A percentile compares a stretch with the other conserved stretches of the same genome.
These are phyloP conservation scores for Coendou prehensilis DNA, from an alignment of 2,797 vertebrate genomes.

Conservation along the genomic window DNA sequence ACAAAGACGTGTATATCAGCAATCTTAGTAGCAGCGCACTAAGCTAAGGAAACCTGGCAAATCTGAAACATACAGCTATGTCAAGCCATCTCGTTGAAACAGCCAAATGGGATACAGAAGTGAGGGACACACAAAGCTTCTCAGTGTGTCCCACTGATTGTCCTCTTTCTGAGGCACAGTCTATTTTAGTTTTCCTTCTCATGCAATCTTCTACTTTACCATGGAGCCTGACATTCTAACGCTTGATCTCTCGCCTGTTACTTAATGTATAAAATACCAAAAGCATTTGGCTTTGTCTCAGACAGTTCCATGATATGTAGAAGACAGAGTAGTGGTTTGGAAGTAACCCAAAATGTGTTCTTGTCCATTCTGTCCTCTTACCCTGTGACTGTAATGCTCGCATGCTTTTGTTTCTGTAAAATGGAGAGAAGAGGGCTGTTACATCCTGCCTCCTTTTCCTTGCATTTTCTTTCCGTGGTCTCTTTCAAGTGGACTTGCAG, in stretches of 20 bases:
- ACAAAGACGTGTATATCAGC: neutral
- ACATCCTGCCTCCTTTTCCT: neutral
- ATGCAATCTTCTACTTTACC: neutral
- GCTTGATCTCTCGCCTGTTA: neutral
- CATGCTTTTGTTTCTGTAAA: neutral
- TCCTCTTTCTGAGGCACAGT: neutral
- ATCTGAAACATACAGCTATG: neutral
- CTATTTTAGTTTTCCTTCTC: constrained; percentile 2
- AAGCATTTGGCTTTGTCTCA: neutral
- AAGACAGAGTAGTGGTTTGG: neutral
- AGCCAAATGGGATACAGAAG: neutral
- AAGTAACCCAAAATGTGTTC: neutral
- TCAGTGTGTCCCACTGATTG: neutral
- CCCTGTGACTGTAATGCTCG: neutral
- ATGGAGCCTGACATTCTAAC: neutral
- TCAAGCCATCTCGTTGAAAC: constrained; percentile 22
- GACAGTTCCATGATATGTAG: neutral
- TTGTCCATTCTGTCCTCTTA: neutral
- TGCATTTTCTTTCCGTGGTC: neutral
- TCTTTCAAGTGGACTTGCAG: neutral
- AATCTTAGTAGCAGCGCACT: neutral
- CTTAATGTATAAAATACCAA: neutral
- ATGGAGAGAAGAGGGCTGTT: neutral
- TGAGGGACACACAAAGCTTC: neutral
- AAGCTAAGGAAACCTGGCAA: neutral